A percentile compares a stretch with the other conserved stretches of the same genome.
These are phyloP conservation scores for Myotis planiceps DNA, from an alignment of 2,797 vertebrate species.

Conservation along the genomic window DNA sequence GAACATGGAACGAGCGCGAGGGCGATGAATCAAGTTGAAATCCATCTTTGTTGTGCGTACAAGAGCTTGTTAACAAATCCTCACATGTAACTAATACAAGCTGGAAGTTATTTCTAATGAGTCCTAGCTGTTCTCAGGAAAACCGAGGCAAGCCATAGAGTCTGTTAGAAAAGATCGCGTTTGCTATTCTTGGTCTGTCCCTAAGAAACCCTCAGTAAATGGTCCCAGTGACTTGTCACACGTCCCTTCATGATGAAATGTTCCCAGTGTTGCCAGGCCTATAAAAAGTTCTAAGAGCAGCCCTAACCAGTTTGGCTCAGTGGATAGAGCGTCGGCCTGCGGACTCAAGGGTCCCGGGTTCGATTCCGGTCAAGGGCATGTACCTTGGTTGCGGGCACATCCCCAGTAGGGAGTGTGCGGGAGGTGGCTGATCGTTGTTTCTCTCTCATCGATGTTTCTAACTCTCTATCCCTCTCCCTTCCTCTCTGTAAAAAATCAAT, in stretches of 20 bases:
- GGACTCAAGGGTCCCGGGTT: no score
- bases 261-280: slow-evolving; percentile 69
- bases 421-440: no score
- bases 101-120: slow-evolving; percentile 65
- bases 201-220: slow-evolving; percentile 64
- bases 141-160: slow-evolving; percentile 27
- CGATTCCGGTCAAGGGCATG: no score
- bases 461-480: no score
- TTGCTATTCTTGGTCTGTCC: slow-evolving; percentile 69
- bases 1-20: neutral
- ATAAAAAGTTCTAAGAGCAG: slow-evolving; percentile 76
- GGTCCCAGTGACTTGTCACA: slow-evolving; percentile 55
- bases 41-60: slow-evolving; percentile 60
- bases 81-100: slow-evolving; percentile 58
- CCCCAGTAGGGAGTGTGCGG: no score
- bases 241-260: slow-evolving; percentile 71
- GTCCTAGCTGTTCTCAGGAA: slow-evolving; percentile 58
- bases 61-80: slow-evolving; percentile 68
- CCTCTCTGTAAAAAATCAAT: no score
- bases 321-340: no score
- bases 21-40: slow-evolving; percentile 49
- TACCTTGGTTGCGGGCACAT: no score
- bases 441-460: no score
- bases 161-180: slow-evolving; percentile 49
- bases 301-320: no score